phyloP scores from a whole-genome alignment of 92 coral and sea anemone genomes.

The Bergia sp. region DNA sequence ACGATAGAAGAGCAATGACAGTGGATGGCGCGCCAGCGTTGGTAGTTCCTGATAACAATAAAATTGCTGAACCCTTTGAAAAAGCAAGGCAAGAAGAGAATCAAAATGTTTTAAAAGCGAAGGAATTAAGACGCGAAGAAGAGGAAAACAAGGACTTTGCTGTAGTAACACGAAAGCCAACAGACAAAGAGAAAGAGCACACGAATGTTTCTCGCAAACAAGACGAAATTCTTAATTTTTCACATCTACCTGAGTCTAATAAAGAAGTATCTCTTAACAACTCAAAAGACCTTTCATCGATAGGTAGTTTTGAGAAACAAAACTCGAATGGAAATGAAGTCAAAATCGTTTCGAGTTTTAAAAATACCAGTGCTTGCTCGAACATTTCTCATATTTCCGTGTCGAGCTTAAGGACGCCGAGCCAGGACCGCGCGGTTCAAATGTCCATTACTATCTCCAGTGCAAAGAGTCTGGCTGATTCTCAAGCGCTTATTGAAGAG shows the following conservation, averaged over 20 bases:
- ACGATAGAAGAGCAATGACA: background rate
- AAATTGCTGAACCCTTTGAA: background rate
- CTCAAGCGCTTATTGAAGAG: constrained; percentile 29
- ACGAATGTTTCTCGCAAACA: background rate
- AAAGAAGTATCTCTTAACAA: background rate
- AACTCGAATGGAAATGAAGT: background rate
- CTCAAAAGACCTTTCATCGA: constrained; percentile 14
- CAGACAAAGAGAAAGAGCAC: background rate
- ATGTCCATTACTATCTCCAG: constrained; percentile 34
- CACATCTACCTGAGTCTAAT: background rate
- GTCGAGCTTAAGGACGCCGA: constrained; percentile 31
- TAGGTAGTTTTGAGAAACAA: background rate
- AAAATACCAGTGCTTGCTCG: constrained; percentile 1
- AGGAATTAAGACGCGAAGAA: background rate
- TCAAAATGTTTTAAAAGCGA: background rate
- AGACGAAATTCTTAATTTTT: background rate
- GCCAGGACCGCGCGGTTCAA: background rate
- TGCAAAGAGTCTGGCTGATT: constrained; percentile 29
- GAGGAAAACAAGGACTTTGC: background rate
- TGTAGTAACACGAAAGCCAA: background rate
- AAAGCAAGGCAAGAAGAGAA: background rate
- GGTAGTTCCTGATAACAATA: background rate
- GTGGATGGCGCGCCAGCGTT: background rate
- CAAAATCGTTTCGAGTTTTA: constrained; percentile 3
- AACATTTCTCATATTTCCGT: constrained; percentile 39